Evolutionary conservation across 1,140 invertebrate species (phyloP).

Genomic region (Hyphantria cunea): DNA sequence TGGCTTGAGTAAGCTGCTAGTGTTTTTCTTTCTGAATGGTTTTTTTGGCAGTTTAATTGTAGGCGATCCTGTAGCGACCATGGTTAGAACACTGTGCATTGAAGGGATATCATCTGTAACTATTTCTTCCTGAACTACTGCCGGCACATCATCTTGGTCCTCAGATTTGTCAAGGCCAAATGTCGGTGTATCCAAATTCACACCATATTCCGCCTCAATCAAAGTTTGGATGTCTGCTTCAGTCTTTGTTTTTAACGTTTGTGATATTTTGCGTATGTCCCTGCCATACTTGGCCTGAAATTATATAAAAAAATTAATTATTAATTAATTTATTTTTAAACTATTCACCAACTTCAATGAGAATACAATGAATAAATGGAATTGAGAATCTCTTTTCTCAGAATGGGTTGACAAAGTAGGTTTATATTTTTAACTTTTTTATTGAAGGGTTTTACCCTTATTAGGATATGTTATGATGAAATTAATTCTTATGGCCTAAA

Average conservation of each 20-base stretch:
- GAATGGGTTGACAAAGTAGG: too few relatives aligned
- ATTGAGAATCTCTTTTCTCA: too few relatives aligned
- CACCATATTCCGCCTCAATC: constrained; percentile 76
- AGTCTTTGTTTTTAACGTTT: constrained; percentile 85
- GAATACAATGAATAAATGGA: too few relatives aligned
- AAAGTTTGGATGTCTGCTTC: constrained; percentile 82
- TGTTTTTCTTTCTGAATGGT: constrained; percentile 49
- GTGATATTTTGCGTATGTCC: constrained; percentile 84
- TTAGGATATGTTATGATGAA: too few relatives aligned
- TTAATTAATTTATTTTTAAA: constrained; percentile 8
- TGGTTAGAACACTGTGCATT: constrained; percentile 80
- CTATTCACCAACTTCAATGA: not conserved
- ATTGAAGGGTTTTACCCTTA: too few relatives aligned
- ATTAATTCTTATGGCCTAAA: too few relatives aligned
- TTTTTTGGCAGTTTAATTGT: constrained; percentile 63
- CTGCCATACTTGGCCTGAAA: constrained; percentile 84
- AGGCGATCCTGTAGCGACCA: constrained; percentile 80
- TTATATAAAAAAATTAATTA: constrained; percentile 14
- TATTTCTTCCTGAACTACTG: constrained; percentile 66
- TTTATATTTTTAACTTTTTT: too few relatives aligned
- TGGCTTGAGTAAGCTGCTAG: constrained; percentile 39
- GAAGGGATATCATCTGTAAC: constrained; percentile 73
- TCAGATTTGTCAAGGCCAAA: constrained; percentile 49
- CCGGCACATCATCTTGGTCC: constrained; percentile 50
- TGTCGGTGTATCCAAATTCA: constrained; percentile 56